phyloP scores from a whole-genome alignment of 2,113 vertebrate species.

The Dissostichus mawsoni region DNA sequence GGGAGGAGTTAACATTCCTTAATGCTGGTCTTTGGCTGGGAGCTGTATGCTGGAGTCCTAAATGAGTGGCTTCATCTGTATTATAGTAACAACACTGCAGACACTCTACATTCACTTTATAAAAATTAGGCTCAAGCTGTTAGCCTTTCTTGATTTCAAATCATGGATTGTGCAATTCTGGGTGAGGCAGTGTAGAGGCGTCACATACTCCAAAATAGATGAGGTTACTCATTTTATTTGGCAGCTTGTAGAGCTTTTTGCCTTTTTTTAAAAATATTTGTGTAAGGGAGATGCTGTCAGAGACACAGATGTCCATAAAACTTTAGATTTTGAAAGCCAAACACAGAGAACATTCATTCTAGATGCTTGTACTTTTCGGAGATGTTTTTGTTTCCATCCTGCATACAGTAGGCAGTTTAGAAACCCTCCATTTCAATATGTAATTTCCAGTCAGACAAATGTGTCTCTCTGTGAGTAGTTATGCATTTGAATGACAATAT shows the following conservation, averaged over 20 bases:
- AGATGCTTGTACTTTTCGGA: conserved; percentile 1
- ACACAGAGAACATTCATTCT: not conserved
- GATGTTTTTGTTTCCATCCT: conserved; percentile 8
- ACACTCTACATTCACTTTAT: conserved; percentile 26
- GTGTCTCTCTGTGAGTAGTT: conserved; percentile 33
- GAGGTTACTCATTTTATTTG: not conserved
- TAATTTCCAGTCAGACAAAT: conserved; percentile 39
- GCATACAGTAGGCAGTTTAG: not conserved
- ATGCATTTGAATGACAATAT: conserved; percentile 68
- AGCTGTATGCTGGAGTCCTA: no score
- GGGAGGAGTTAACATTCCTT: no score
- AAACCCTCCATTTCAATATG: conserved; percentile 27
- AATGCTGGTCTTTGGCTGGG: no score
- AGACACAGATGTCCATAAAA: not conserved
- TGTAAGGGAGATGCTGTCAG: not conserved
- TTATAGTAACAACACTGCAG: conserved; percentile 3
- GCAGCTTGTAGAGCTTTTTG: not conserved
- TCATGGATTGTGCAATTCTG: not conserved
- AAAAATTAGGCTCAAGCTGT: not conserved
- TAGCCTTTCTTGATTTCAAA: not conserved
- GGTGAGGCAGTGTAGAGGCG: not conserved
- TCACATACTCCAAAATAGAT: not conserved
- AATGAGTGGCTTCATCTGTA: no score
- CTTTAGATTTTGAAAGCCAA: not conserved
- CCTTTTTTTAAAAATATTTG: not conserved